A percentile compares a stretch with the other conserved stretches of the same genome.
These are phyloP conservation scores for Netelia virgata DNA, from an alignment of 2,888 invertebrate species.

Conservation along the genomic window DNA sequence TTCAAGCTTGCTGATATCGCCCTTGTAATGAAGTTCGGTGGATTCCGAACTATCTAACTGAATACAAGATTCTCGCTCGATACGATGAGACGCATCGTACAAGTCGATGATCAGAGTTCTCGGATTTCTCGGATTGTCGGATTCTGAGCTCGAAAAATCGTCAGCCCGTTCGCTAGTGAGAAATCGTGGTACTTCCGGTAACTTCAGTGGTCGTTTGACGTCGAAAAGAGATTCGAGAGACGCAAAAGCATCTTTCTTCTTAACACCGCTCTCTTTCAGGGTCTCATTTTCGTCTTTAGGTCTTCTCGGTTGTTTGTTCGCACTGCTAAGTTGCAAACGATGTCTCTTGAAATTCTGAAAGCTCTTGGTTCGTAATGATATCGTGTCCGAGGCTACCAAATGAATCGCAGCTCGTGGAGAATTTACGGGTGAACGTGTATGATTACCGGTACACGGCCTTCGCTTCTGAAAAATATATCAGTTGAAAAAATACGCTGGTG, in stretches of 20 bases:
- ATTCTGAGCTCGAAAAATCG: conserved; percentile 58
- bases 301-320: conserved; percentile 39
- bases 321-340: conserved; percentile 66
- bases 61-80: conserved; percentile 51
- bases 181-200: conserved; percentile 70
- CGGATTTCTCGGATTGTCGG: conserved; percentile 58
- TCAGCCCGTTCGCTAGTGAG: background rate
- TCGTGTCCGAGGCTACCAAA: conserved; percentile 63
- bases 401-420: conserved; percentile 63
- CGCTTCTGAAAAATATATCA: conserved; percentile 74
- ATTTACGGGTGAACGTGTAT: conserved; percentile 71
- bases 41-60: conserved; percentile 20
- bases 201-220: conserved; percentile 75
- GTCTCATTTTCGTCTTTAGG: conserved; percentile 59
- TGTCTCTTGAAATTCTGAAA: conserved; percentile 73
- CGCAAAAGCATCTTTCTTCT: conserved; percentile 74
- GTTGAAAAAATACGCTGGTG: background rate
- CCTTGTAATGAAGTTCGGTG: background rate
- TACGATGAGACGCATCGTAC: conserved; percentile 20
- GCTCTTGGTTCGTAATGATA: conserved; percentile 72
- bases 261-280: conserved; percentile 29
- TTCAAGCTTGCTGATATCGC: conserved; percentile 41
- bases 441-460: conserved; percentile 73
- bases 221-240: conserved; percentile 80
- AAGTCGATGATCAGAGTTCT: conserved; percentile 22